Base-by-base conservation (phyloP, 1,140 invertebrate species). In the Lasioglossum baleicum region DNA sequence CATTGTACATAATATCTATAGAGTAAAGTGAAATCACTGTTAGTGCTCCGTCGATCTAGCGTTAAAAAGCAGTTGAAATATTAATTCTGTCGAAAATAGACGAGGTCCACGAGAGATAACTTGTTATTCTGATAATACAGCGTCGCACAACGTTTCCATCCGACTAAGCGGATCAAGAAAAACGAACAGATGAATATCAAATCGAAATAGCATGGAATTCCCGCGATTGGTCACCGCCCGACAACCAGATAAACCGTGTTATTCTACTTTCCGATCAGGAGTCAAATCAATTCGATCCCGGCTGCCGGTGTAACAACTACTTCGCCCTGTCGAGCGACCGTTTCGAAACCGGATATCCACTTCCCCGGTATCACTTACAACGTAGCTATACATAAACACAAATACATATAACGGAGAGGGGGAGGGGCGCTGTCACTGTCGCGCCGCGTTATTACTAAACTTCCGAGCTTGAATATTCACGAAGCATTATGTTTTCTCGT, bases 401-500 rank as follows among this genome's bases (percentile, higher is more conserved):
- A 65, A 40, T 51, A 71, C 74, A 26, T 31, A 42, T 15, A 10
- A 20, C 17, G 64, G 64, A 35, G 13, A 1, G 51, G 13, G 15
- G 2, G 51, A 3, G 15, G 2, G 0, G 13, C 42, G 42, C 66
- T 81, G 53, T 56, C 53, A 11, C 53, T n/a, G 56, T 53, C n/a
- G 15, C 75, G 68, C 51, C 67, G 20, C 75, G 75, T 71, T 72
- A 61, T 83, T 70, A 80, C 77, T 75, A 61, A 84, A 80, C 60
- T 80, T 73, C 20, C 63, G 31, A n/a, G 68, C 61, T 75, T 84
- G 83, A 84, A 83, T 73, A 75, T 84, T 75, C 76, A 73, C 82
- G 60, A 73, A 71, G 82, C 82, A 84, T 84, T 75, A 83, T 66
- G 77, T 70, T 80, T 13, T 70, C 20, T 70, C 61, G 71, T 0